phyloP scores from a whole-genome alignment of 2,797 vertebrate genomes.

The Sciurus vulgaris region DNA sequence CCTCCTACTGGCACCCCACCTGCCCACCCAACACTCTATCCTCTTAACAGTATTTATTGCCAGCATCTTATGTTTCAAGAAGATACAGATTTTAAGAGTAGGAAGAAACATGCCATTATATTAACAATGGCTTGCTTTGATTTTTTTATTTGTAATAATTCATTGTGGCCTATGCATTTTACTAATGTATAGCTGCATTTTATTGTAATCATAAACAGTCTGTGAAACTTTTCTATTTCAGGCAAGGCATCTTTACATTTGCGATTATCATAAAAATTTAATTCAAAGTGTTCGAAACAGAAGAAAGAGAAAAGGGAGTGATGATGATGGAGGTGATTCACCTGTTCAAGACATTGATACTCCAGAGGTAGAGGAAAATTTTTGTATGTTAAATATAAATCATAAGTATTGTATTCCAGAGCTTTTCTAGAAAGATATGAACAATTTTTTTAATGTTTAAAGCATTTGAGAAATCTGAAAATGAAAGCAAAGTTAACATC shows the following conservation, averaged over 20 bases:
- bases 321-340: conserved; percentile 91
- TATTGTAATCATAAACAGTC: neutral
- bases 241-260: conserved; percentile 92
- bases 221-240: conserved; percentile 81
- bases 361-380: conserved; percentile 88
- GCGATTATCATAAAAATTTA: conserved; percentile 92
- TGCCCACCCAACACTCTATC: too few relatives aligned
- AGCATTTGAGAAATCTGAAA: conserved; percentile 59
- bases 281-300: conserved; percentile 92
- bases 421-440: neutral
- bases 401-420: neutral
- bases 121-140: conserved; percentile 26
- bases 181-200: neutral
- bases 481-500: conserved; percentile 65
- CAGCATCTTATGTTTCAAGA: conserved; percentile 34
- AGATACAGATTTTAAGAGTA: neutral
- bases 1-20: neutral
- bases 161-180: conserved; percentile 1
- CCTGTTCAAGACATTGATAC: conserved; percentile 91
- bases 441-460: conserved; percentile 21
- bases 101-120: neutral
- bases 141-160: conserved; percentile 55
- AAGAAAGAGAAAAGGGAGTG: conserved; percentile 92
- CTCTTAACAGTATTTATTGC: neutral
- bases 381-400: conserved; percentile 7